Evolutionary conservation across 30 jellyfish, hydroid and myxozoan genomes (phyloP).

Genomic region (Turritopsis rubra): DNA sequence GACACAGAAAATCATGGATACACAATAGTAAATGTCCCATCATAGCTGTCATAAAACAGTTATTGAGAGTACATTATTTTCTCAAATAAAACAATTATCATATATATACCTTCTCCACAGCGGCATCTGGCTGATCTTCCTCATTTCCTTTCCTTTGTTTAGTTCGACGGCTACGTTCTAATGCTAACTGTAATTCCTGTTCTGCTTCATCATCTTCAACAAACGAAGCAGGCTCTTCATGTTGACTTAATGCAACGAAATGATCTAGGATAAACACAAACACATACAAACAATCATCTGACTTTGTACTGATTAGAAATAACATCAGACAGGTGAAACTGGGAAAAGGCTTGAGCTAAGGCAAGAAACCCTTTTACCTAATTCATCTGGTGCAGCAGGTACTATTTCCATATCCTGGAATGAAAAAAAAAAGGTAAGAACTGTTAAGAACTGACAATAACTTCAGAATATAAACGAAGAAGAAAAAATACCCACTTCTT

Average conservation of each 20-base stretch:
- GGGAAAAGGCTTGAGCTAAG: no score
- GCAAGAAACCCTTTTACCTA: no score
- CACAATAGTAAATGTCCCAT: no score
- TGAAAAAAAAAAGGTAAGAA: neutral
- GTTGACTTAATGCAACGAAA: conserved; percentile 29
- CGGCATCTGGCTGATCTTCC: conserved; percentile 40
- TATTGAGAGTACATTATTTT: no score
- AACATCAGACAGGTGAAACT: no score
- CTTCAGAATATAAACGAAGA: neutral
- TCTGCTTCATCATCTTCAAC: conserved; percentile 98
- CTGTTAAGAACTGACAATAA: neutral
- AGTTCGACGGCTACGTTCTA: conserved; percentile 75
- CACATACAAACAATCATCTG: no score
- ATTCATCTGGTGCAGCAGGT: conserved; percentile 29
- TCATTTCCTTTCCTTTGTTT: conserved; percentile 60
- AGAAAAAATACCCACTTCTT: neutral
- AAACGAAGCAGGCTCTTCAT: conserved; percentile 17
- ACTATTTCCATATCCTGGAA: conserved; percentile 35
- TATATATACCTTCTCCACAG: conserved; percentile 20
- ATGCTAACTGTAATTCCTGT: conserved; percentile 85
- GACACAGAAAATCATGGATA: no score
- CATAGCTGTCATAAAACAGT: no score
- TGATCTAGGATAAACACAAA: conserved; percentile 19
- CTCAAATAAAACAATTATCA: neutral
- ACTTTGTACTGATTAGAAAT: no score